Base-by-base conservation (phyloP, 2,797 vertebrate genomes). In the Antrozous pallidus region DNA sequence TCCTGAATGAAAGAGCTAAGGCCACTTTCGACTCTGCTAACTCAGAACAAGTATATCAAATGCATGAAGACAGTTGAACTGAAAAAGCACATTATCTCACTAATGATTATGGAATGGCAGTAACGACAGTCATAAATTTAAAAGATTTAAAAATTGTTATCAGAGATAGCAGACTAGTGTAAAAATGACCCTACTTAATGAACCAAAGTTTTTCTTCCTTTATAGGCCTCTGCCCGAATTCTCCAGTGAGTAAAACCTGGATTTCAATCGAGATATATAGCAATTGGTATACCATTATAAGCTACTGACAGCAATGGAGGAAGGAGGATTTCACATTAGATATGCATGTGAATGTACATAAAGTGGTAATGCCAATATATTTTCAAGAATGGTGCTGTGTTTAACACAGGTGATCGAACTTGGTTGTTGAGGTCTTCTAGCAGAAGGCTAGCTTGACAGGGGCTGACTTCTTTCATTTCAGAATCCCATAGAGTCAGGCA, bases 121-220 rank as follows among this genome's bases (percentile, higher is more conserved):
- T 71, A 58, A 90, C 0, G 40, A 61, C 40, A 36, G 31, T 13
- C 92, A 77, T 83, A 88, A 90, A 92, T 77, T 77, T 45, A 61
- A 90, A 89, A 51, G 89, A 90, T 90, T 67, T 67, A 61, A 92
- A 88, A 61, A 87, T 49, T 56, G 77, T 67, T 85, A 77, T 33
- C n/a, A 2, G 28, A 63, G 78, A 73, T 38, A 75, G 54, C 73
- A 67, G 91, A 71, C 58, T 26, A 54, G 70, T 33, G 22, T 70
- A 71, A 89, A 93, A 90, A 67, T 47, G 67, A 80, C 58, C 85
- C 63, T 54, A 8, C 24, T 40, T 94, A 93, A 92, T 38, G 91
- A 86, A 70, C 49, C 56, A 12, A 79, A 20, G 71, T 85, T 83
- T 75, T 56, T 51, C 85, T 90, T 65, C 36, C 49, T 86, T 91